Conservation (phyloP, 1,140 invertebrate genomes). For the Brachionus rubens region DNA sequence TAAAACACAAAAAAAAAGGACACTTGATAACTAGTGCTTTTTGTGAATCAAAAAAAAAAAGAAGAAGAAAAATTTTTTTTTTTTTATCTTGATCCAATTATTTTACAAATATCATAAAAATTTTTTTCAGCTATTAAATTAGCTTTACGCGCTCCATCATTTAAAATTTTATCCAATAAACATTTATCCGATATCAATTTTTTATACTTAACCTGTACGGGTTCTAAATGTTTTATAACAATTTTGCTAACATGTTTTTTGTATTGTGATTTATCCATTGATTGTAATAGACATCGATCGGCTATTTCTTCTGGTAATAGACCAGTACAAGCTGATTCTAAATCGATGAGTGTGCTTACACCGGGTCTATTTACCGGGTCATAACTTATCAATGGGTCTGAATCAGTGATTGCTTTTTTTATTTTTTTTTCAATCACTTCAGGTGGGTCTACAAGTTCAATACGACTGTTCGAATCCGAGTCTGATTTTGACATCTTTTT, state of each 20-base stretch:
- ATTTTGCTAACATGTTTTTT: conserved; percentile 16
- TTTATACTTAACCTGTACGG: conserved; percentile 12
- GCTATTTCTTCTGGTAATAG: conserved; percentile 65
- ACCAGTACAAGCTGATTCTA: conserved; percentile 70
- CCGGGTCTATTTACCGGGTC: conserved; percentile 75
- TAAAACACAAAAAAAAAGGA: too few relatives aligned
- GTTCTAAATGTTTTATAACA: conserved; percentile 26
- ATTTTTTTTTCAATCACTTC: conserved; percentile 76
- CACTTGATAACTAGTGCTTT: too few relatives aligned
- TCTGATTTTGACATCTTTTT: conserved; percentile 99
- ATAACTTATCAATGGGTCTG: conserved; percentile 67
- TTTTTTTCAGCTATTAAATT: conserved; percentile 35
- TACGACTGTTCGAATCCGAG: conserved; percentile 69
- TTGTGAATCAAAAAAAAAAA: too few relatives aligned
- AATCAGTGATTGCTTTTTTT: conserved; percentile 87
- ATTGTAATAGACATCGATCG: neutral
- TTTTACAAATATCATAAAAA: conserved; percentile 23
- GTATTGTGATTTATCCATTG: neutral
- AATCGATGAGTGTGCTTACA: conserved; percentile 79
- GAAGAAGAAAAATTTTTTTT: neutral
- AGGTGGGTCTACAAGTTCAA: conserved; percentile 75
- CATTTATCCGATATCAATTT: conserved; percentile 6
- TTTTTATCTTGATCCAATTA: conserved; percentile 16
- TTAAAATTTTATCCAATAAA: neutral
- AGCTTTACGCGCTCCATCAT: conserved; percentile 5